These are phyloP conservation scores for Hypsopygia costalis DNA, from an alignment of 2,888 invertebrate species.

Conservation along the genomic window DNA sequence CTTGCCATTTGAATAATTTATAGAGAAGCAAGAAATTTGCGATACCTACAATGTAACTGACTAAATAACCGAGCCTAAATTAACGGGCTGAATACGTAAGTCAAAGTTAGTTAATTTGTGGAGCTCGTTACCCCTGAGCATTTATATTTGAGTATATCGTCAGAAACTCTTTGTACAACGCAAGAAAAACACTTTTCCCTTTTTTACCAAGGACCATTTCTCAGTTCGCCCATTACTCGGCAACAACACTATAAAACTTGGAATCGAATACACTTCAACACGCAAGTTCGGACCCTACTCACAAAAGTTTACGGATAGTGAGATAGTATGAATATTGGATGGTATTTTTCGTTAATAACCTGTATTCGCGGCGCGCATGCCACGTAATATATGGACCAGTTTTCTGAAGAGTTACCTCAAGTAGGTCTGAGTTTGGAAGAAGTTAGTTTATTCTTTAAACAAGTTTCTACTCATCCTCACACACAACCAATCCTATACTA, in stretches of 20 bases:
- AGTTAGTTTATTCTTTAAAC: too few species aligned
- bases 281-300: slow-evolving; percentile 7
- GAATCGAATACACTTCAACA: slow-evolving; percentile 2
- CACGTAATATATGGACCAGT: too few species aligned
- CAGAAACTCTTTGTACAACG: neutral
- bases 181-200: neutral
- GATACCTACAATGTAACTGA: too few species aligned
- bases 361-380: neutral
- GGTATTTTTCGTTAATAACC: slow-evolving; percentile 9
- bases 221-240: slow-evolving; percentile 3
- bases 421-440: too few species aligned
- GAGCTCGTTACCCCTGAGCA: neutral
- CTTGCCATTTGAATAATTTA: too few species aligned
- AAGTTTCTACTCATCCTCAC: too few species aligned
- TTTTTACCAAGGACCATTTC: slow-evolving; percentile 1
- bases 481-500: too few species aligned
- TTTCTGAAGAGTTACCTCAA: too few species aligned
- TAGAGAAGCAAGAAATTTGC: too few species aligned
- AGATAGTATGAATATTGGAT: slow-evolving; percentile 6
- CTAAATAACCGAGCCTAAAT: too few species aligned
- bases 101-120: too few species aligned
- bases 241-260: slow-evolving; percentile 9
- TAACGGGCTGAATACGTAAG: too few species aligned
- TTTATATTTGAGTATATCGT: neutral
- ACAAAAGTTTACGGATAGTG: slow-evolving; percentile 6